Percentiles rank a stretch among this genome's conserved stretches.
phyloP scores from a whole-genome alignment of 2,797 vertebrate species.

The Ceryle rudis region DNA sequence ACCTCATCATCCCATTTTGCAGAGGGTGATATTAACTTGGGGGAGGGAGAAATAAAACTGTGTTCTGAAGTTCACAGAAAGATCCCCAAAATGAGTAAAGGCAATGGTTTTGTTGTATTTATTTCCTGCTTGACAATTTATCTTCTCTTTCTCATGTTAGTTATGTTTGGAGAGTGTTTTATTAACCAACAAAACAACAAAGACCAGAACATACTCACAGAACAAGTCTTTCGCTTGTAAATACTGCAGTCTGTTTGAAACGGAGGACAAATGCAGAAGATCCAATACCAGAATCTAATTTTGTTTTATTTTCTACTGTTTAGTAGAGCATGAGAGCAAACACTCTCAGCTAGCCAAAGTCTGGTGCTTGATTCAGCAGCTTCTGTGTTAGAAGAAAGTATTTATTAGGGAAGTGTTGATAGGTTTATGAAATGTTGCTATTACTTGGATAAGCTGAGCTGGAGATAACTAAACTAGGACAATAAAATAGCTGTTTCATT shows the following conservation, averaged over 20 bases:
- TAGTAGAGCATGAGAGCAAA: not conserved
- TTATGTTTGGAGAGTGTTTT: not conserved
- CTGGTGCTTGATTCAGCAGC: constrained; percentile 1
- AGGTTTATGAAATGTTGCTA: constrained; percentile 46
- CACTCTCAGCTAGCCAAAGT: not conserved
- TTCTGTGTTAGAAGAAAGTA: not conserved
- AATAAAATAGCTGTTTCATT: constrained; percentile 31
- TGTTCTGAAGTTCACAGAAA: not conserved
- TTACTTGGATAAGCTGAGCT: constrained; percentile 16
- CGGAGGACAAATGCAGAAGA: not conserved
- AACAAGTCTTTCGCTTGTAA: not conserved
- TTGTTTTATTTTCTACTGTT: not conserved
- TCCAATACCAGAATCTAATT: not conserved
- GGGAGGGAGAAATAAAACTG: not conserved
- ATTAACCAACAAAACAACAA: not conserved
- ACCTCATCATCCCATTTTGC: not conserved
- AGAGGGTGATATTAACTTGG: not conserved
- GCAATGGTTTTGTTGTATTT: not conserved
- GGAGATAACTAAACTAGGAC: constrained; percentile 19
- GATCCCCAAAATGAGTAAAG: not conserved
- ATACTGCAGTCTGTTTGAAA: not conserved
- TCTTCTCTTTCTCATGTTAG: not conserved
- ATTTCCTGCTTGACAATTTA: not conserved
- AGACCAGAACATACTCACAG: not conserved
- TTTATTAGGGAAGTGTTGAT: constrained; percentile 16